Evolutionary conservation across 2,797 vertebrate genomes (phyloP).

Genomic region (Cuniculus paca): DNA sequence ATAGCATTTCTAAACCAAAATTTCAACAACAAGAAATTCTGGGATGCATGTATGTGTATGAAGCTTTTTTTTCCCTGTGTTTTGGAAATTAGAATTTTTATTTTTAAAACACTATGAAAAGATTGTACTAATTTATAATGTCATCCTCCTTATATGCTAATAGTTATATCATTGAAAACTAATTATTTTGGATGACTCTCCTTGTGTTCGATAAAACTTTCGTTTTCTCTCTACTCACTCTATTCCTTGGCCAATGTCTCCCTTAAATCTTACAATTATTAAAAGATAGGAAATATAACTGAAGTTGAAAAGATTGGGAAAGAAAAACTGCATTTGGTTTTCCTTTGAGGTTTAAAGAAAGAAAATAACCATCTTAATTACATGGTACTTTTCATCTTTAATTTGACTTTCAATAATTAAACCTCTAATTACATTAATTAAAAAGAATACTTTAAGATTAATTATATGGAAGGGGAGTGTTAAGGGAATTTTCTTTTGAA

Average conservation of each 20-base stretch:
- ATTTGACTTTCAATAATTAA: slow-evolving; percentile 76
- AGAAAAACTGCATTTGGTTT: slow-evolving; percentile 65
- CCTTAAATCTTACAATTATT: slow-evolving; percentile 43
- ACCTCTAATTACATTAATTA: slow-evolving; percentile 71
- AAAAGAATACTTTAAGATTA: slow-evolving; percentile 68
- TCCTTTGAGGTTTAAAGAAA: slow-evolving; percentile 45
- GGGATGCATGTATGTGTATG: not conserved
- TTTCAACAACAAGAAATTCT: not conserved
- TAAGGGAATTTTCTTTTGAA: slow-evolving; percentile 62
- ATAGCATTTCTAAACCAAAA: not conserved
- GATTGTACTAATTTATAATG: not conserved
- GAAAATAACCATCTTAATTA: slow-evolving; percentile 74
- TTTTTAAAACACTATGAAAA: slow-evolving; percentile 9
- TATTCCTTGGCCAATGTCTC: not conserved
- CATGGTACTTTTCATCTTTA: slow-evolving; percentile 75
- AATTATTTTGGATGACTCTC: not conserved
- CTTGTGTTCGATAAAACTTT: not conserved
- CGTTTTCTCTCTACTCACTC: not conserved
- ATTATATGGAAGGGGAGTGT: slow-evolving; percentile 12
- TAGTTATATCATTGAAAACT: not conserved
- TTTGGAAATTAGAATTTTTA: not conserved
- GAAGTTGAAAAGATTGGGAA: slow-evolving; percentile 50
- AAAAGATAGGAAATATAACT: slow-evolving; percentile 38
- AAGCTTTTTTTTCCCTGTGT: not conserved
- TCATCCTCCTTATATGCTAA: not conserved